Evolutionary conservation across 2,113 vertebrate species (phyloP), one percentile per base, ranked within the genome.

Genomic region (Microtus montanus): DNA sequence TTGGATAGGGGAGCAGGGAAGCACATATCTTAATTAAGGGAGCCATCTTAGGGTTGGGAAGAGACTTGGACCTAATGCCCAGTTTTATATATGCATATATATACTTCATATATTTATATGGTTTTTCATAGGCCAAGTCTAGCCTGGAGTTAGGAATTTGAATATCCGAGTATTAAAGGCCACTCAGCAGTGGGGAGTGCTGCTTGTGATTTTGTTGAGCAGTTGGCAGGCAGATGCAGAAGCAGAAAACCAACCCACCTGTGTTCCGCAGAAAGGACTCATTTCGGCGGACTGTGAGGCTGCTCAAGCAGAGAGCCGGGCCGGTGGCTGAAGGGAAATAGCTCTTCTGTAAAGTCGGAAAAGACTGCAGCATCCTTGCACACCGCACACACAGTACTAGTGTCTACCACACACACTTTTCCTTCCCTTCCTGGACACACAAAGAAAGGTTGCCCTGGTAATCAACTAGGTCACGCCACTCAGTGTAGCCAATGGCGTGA

Each of bases 251-350:
- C 28, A 66, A 54, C 70, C 68, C 26, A 13, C 1, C 68, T 90
- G 10, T 93, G 35, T 94, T 92, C 61, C 85, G 52, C 49, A 79
- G 41, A 89, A 47, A 90, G 47, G 87, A 94, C 54, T 89, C 17
- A 73, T 14, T 8, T 28, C 54, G 24, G 49, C 44, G 74, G 30
- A 52, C 94, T 94, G 82, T 83, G 11, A 90, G 30, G 10, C 17
- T 8, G 91, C 82, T 71, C 30, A 12, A 89, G 6, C 80, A 89
- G 74, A 89, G 41, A 58, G 74, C 35, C 90, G 38, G 47, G 11
- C 22, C 66, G 73, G 33, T 38, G 73, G 71, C 85, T 91, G 33
- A 17, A 78, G 49, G 54, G 64, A 93, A 87, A 90, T 41, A 10
- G 22, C 68, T 71, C 35, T 87, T 75, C 64, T 78, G 30, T 89